Base-by-base conservation (phyloP, 2,113 vertebrate species). In the Peromyscus polionotus region DNA sequence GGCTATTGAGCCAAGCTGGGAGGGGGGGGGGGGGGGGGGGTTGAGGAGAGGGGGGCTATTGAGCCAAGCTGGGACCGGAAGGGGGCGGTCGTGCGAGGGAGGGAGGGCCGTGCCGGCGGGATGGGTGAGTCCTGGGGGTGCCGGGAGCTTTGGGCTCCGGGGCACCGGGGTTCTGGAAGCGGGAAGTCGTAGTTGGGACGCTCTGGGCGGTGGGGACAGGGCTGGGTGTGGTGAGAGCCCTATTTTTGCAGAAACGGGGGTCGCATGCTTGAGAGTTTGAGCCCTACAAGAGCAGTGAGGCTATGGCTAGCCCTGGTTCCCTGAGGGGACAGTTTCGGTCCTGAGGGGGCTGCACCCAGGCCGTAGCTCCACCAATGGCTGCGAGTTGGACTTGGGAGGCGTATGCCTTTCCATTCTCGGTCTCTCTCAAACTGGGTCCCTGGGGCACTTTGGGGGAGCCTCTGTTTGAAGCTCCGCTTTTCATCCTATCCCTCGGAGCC, bases 41-140 rank as follows among this genome's bases (percentile, higher is more conserved):
- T 73, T 54, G 48, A 45, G 65, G 88, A 67, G 48, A 42, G 63
- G 88, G 70, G 72, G 80, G 51, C 84, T 83, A 20, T 73, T 9
- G 20, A 88, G 45, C 63, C 2, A 8, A 70, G 91, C 90, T 36
- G 93, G 90, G 95, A 48, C 96, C 96, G 96, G 97, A 94, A 97
- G 93, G 83, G 92, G 97, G 97, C 87, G 95, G 90, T 67, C 65
- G n/a, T 39, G 95, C n/a, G 92, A 31, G 68, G 14, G 95, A 72
- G 94, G 89, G 91, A 70, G 77, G 77, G 84, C 54, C 20, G 97
- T 93, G 88, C 97, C 36, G n/a, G 79, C 42, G 22, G 57, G 92
- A 16, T 88, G 86, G 86, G 48, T 54, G 86, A 54, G 80, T 67
- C 72, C 80, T n/a, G 26, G 54, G 54, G 33, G 54, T 19, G 5